Evolutionary conservation across 2,113 vertebrate genomes (phyloP), one percentile per base, ranked within the genome.

Genomic region (Thermophis baileyi): DNA sequence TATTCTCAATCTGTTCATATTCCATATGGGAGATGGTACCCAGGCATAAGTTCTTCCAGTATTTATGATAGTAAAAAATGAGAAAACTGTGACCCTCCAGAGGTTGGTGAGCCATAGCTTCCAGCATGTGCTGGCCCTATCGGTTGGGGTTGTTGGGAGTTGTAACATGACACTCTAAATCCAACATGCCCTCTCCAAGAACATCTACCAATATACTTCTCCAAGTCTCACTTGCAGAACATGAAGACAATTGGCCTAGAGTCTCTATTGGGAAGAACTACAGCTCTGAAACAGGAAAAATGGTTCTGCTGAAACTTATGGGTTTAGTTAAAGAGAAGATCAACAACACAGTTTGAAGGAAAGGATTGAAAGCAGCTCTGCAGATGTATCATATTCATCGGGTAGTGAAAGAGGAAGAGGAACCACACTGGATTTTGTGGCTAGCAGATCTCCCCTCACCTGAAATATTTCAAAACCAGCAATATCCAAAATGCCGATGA

Each of bases 381-480:
- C 74, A 22, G 20, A 81, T 35, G 20, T 24, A 25, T 3, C 18
- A 16, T 20, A 88, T 90, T n/a, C 47, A 14, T 54, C 1, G 10
- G 12, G 47, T 6, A 57, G 40, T 16, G 44, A 22, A 44, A 16
- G 30, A n/a, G 2, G 18, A 51, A 50, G 30, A 18, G 51, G 54
- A 51, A 81, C 7, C 24, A 5, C 4, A 10, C 6, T 0, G 4
- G 24, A 10, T 44, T 5, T 50, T 22, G 20, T 20, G 22, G 47
- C 47, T 6, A 12, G 30, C 18, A 88, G 87, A 12, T 53, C 18
- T 4, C 3, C n/a, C 46, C 89, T 93, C 27, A 99, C 98, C 98
- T 99, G 98, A 96, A 99, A 99, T 94, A 99, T 99, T 97, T 99
- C 99, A 92, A 99, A 99, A 85, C 98, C 99, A 0, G 98, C 99